A percentile compares a stretch with the other conserved stretches of the same genome.
Conservation (phyloP, 2,113 vertebrate species). For the Catharus bicknelli region DNA sequence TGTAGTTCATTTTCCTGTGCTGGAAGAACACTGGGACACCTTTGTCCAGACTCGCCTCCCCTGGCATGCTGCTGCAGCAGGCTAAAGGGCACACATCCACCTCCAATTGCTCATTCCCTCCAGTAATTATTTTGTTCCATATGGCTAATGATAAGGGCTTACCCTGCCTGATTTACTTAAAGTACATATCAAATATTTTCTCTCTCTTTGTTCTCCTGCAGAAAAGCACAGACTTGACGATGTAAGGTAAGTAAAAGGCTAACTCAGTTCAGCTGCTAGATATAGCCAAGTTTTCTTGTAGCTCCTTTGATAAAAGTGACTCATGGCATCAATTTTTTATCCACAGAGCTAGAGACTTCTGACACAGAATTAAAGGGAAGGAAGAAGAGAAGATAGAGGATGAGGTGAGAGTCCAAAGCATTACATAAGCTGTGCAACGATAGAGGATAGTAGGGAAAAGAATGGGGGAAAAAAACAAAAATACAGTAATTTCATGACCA, state of each 20-base stretch:
- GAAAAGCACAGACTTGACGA: neutral
- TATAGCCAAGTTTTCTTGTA: neutral
- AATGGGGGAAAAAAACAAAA: neutral
- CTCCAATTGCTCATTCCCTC: neutral
- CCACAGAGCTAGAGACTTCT: neutral
- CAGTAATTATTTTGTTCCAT: neutral
- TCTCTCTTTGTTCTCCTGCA: neutral
- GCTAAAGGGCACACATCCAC: neutral
- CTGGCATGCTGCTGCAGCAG: rapidly evolving
- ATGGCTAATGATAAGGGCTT: neutral
- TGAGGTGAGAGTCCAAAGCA: neutral
- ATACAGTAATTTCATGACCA: too few relatives aligned
- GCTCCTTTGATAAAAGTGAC: neutral
- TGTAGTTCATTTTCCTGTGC: rapidly evolving
- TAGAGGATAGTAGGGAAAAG: neutral
- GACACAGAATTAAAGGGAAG: neutral
- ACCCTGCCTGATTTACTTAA: neutral
- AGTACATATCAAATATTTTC: neutral
- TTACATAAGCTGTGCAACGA: neutral
- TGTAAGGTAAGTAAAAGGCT: neutral
- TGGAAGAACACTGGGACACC: neutral
- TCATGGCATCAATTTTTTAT: neutral
- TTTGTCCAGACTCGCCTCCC: neutral
- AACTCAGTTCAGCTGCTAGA: neutral
- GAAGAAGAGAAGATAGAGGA: neutral